Percentiles rank a stretch among this genome's conserved stretches.
These are phyloP conservation scores for Monopis laevigella DNA, from an alignment of 2,888 invertebrate species.

Conservation along the genomic window DNA sequence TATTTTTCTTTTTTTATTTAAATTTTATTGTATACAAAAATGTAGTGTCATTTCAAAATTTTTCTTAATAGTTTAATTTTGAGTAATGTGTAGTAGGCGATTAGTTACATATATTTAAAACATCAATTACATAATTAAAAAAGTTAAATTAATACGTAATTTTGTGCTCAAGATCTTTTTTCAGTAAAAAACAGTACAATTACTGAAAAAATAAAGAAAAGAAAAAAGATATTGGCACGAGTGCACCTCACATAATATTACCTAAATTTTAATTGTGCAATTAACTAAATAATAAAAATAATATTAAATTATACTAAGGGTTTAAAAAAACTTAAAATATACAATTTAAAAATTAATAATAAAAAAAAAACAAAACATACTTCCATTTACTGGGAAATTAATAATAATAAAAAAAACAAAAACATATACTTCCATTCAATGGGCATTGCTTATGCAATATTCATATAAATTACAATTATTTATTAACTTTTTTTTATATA, in stretches of 20 bases:
- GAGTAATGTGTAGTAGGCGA: conserved; percentile 63
- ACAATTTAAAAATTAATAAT: not conserved
- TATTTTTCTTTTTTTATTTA: conserved; percentile 44
- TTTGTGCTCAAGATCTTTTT: not conserved
- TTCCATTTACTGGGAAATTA: not conserved
- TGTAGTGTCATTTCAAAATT: conserved; percentile 55
- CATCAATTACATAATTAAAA: not conserved
- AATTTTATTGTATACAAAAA: conserved; percentile 57
- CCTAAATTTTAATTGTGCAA: too few relatives aligned
- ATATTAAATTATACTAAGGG: conserved; percentile 41
- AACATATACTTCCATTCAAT: too few relatives aligned
- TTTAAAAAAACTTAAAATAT: conserved; percentile 9
- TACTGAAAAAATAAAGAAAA: too few relatives aligned
- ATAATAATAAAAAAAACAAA: too few relatives aligned
- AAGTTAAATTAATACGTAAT: not conserved
- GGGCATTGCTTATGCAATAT: too few relatives aligned
- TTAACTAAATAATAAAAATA: conserved; percentile 48
- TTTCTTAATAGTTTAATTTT: conserved; percentile 46
- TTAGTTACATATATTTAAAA: conserved; percentile 23
- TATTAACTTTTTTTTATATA: too few relatives aligned
- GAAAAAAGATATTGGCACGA: too few relatives aligned
- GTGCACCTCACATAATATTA: too few relatives aligned
- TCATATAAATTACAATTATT: too few relatives aligned
- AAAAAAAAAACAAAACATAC: conserved; percentile 5
- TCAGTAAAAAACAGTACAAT: too few relatives aligned